phyloP scores from a whole-genome alignment of 2,888 invertebrate species.

The Drosophila silvestris region DNA sequence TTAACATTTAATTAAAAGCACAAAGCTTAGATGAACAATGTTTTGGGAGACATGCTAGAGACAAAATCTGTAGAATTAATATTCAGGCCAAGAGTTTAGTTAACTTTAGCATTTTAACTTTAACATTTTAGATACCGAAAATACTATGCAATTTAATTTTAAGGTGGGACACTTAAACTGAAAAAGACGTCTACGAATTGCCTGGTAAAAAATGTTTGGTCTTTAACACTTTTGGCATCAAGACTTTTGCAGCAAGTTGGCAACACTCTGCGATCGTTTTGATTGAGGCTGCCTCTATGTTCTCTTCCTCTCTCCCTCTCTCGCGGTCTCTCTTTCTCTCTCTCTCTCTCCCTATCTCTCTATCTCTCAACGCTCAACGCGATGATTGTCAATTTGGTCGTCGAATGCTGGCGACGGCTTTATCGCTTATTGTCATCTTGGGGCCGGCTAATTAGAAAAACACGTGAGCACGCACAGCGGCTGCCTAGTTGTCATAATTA shows the following conservation, averaged over 20 bases:
- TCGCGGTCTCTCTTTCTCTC: neutral
- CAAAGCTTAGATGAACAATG: neutral
- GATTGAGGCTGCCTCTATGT: neutral
- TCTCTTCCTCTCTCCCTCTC: neutral
- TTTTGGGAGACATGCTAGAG: no score
- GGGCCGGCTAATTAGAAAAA: slow-evolving; percentile 75
- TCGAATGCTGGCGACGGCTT: slow-evolving; percentile 66
- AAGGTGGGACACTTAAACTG: no score
- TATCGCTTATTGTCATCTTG: slow-evolving; percentile 75
- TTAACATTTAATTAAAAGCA: neutral
- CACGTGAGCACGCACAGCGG: slow-evolving; percentile 75
- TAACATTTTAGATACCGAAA: neutral
- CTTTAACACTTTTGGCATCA: neutral
- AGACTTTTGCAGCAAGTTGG: slow-evolving; percentile 18
- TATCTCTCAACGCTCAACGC: neutral
- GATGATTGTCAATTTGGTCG: slow-evolving; percentile 82
- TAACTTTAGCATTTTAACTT: neutral
- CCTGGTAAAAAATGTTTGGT: neutral
- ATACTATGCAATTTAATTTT: neutral
- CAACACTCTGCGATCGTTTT: slow-evolving; percentile 14
- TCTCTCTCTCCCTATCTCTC: neutral
- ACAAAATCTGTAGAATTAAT: neutral
- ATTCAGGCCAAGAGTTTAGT: neutral
- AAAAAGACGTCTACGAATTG: neutral
- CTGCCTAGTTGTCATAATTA: slow-evolving; percentile 80